Percentiles rank a stretch among this genome's conserved stretches.
Evolutionary conservation across 2,888 invertebrate species (phyloP).

Genomic region (Torymus aiolomorphi): DNA sequence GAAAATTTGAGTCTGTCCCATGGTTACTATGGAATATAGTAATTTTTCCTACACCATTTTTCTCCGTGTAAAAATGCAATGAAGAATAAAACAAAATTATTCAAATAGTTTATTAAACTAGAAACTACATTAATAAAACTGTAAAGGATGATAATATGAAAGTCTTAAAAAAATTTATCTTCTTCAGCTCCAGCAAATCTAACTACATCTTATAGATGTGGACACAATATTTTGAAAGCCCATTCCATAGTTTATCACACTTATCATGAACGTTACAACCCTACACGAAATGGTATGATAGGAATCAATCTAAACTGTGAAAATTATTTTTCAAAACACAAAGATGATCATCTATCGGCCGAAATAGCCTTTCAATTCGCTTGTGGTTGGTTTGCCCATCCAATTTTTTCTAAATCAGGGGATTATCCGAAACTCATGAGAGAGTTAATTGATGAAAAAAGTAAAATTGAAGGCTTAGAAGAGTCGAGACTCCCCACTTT

Average conservation of each 20-base stretch:
- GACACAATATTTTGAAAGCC: slow-evolving; percentile 83
- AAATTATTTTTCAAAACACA: slow-evolving; percentile 45
- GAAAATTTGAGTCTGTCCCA: too few species aligned
- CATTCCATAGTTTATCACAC: slow-evolving; percentile 83
- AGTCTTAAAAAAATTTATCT: too few species aligned
- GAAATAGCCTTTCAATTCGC: slow-evolving; percentile 68
- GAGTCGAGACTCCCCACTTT: slow-evolving; percentile 75
- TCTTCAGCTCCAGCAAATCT: too few species aligned
- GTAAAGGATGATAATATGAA: too few species aligned
- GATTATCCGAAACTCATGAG: slow-evolving; percentile 77
- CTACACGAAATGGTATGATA: slow-evolving; percentile 77
- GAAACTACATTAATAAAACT: too few species aligned
- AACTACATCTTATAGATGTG: slow-evolving; percentile 78
- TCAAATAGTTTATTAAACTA: slow-evolving; percentile 77
- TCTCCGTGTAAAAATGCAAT: neutral
- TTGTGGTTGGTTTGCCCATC: slow-evolving; percentile 76
- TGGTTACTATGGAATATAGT: too few species aligned
- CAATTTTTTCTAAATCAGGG: slow-evolving; percentile 74
- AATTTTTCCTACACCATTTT: too few species aligned
- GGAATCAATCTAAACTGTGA: slow-evolving; percentile 48
- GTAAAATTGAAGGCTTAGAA: slow-evolving; percentile 72
- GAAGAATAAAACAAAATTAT: neutral
- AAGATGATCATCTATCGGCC: slow-evolving; percentile 27
- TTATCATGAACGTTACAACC: slow-evolving; percentile 79
- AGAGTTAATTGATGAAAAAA: slow-evolving; percentile 72